Percentiles rank a stretch among this genome's conserved stretches.
Conservation (phyloP, 2,888 invertebrate species). For the Leptura quadrifasciata region DNA sequence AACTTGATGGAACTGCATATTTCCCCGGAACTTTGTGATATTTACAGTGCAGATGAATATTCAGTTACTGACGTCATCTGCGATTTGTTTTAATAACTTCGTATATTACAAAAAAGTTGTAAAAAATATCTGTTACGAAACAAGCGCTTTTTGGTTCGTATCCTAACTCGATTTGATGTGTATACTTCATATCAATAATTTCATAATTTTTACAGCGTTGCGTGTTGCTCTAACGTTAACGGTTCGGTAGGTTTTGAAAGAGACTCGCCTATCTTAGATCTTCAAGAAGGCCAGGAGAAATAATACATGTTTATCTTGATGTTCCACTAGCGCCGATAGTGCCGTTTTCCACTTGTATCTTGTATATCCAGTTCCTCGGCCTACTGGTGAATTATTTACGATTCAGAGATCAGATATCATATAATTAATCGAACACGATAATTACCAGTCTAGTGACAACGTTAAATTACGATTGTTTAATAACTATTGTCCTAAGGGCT, state of each 20-base stretch:
- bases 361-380: slow-evolving; percentile 34
- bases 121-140: too few species aligned
- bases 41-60: too few species aligned
- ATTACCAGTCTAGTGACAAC: slow-evolving; percentile 68
- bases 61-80: too few species aligned
- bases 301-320: slow-evolving; percentile 42
- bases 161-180: too few species aligned
- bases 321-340: slow-evolving; percentile 48
- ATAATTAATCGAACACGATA: slow-evolving; percentile 70
- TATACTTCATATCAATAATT: not conserved
- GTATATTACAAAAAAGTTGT: too few species aligned
- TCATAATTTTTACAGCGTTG: not conserved
- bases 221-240: not conserved
- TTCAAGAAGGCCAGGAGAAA: slow-evolving; percentile 24
- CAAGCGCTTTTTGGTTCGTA: too few species aligned
- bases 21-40: too few species aligned
- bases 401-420: slow-evolving; percentile 54
- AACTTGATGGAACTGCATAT: too few species aligned
- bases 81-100: too few species aligned
- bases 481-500: slow-evolving; percentile 52
- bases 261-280: slow-evolving; percentile 21
- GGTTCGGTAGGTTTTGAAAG: slow-evolving; percentile 6
- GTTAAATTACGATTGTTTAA: slow-evolving; percentile 69
- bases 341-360: slow-evolving; percentile 41
- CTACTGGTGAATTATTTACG: slow-evolving; percentile 41